Evolutionary conservation across 1,140 invertebrate species (phyloP), one percentile per base, ranked within the genome.

Genomic region (Idris sp.): DNA sequence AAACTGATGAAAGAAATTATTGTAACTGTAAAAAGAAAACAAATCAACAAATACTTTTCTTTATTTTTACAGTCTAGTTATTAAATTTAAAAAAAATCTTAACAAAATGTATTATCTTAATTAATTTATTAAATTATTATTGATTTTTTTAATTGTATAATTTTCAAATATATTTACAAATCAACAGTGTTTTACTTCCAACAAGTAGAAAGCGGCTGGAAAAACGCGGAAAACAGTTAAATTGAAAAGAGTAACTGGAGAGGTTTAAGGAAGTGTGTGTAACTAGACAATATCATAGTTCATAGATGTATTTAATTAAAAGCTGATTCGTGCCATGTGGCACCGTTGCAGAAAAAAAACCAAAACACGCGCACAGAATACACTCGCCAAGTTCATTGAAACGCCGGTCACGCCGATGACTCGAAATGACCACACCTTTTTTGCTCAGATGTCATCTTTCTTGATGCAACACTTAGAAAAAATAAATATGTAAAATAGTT

Each of bases 321-420:
- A 25, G 16, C 18, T 6, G 58, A 18, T 33, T 33, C 26, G 11
- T 25, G 26, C 36, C 44, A 35, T 51, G 44, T 49, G 49, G 53
- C 53, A 49, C 64, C 30, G 62, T 67, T 67, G 43, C 31, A 48
- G 44, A 53, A 51, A 36, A 38, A 41, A 46, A 51, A n/a, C n/a
- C 19, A 22, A 22, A 22, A 22, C 19, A 22, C 31, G 26, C 25
- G 14, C 41, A 36, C 16, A 25, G 18, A 22, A 49, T 25, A 30
- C 54, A 14, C 10, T 56, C 64, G 31, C 67, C 67, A 71, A 71
- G 67, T 71, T 71, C 56, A 71, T 71, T 61, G 67, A 48, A 61
- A 71, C 56, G 16, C 33, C 31, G 46, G 67, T 71, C 56, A 71
- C 56, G 67, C 28, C 48, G 38, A 15, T 40, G 56, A 46, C 33